Evolutionary conservation across 2,113 vertebrate species (phyloP).

Genomic region (Helogale parvula): DNA sequence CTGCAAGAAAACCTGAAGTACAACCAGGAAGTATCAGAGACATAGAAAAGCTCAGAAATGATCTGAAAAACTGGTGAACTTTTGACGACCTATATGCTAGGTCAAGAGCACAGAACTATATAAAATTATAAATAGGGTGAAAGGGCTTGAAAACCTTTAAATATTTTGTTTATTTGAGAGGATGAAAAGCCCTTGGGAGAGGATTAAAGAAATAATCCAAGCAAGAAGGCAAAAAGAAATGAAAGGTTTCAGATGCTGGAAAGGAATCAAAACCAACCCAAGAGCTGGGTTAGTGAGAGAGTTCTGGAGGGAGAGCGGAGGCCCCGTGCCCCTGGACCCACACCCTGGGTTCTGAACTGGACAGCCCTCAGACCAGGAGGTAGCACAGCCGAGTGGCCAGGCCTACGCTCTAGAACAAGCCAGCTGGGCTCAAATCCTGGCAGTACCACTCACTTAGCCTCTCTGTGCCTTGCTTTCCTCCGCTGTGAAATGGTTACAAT

Average conservation of each 20-base stretch:
- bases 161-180: conserved; percentile 69
- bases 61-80: conserved; percentile 44
- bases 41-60: conserved; percentile 17
- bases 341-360: not conserved
- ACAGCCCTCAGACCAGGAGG: not conserved
- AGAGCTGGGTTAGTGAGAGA: not conserved
- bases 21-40: not conserved
- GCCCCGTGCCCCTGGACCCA: not conserved
- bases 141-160: conserved; percentile 63
- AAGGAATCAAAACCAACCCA: conserved; percentile 33
- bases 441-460: not conserved
- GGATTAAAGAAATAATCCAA: conserved; percentile 68
- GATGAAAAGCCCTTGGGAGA: conserved; percentile 64
- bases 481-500: not conserved
- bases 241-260: conserved; percentile 42
- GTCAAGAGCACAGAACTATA: conserved; percentile 36
- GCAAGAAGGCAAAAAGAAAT: conserved; percentile 56
- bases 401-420: not conserved
- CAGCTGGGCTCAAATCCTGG: not conserved
- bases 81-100: conserved; percentile 6
- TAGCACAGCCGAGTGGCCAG: not conserved
- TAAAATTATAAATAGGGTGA: conserved; percentile 51
- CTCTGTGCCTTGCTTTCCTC: not conserved
- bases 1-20: not conserved
- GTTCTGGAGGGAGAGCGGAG: not conserved